Conservation (phyloP, 2,797 vertebrate genomes). For the Bryconaethiops microstoma region DNA sequence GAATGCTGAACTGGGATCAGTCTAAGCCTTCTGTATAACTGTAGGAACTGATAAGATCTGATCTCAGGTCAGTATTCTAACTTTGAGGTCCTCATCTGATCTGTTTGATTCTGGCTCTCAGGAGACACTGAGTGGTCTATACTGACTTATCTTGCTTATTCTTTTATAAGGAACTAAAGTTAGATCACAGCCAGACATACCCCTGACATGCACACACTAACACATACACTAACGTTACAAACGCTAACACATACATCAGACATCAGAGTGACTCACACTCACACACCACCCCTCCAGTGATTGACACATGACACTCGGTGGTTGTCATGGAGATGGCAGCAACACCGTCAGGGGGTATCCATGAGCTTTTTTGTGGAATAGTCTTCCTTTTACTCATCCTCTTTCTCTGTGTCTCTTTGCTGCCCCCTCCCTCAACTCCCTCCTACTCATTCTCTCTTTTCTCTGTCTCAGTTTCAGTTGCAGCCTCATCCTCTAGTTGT, state of each 20-base stretch:
- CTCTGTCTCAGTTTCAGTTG: conserved; percentile 4
- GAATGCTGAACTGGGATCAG: neutral
- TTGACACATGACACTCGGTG: conserved; percentile 69
- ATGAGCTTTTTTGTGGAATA: conserved; percentile 7
- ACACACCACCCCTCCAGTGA: conserved; percentile 58
- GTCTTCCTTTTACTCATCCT: neutral
- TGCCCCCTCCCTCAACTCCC: neutral
- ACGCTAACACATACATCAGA: conserved; percentile 13
- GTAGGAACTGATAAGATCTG: neutral
- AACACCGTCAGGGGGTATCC: conserved; percentile 64
- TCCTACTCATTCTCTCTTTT: conserved; percentile 16
- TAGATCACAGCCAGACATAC: neutral
- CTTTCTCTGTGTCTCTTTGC: neutral
- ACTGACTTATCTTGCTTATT: neutral
- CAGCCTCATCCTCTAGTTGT: conserved; percentile 17
- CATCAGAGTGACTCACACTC: conserved; percentile 52
- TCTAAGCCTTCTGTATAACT: neutral
- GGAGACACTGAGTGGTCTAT: neutral
- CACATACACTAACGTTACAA: conserved; percentile 26
- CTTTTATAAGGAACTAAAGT: neutral
- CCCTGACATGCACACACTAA: conserved; percentile 21
- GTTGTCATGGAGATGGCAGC: conserved; percentile 72
- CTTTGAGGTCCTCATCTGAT: neutral
- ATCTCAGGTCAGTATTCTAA: neutral
- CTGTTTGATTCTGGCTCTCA: neutral